Conservation (phyloP, 64 coral and sea anemone genomes). For the Platygyra sinensis region DNA sequence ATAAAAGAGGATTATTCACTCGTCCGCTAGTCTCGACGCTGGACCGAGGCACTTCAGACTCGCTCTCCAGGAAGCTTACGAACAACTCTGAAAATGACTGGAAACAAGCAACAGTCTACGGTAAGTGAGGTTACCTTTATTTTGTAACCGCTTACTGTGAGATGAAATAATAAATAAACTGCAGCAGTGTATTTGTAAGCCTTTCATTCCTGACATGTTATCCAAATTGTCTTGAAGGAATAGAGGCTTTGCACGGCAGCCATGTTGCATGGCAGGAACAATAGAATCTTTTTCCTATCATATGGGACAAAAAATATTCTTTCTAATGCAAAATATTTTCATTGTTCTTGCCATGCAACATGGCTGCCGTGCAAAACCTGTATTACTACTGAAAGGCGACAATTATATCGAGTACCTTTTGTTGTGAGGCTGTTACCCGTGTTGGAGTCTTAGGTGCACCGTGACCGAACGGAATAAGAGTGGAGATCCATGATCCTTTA, state of each 20-base stretch:
- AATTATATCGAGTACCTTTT: conserved; percentile 8
- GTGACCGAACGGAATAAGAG: conserved; percentile 71
- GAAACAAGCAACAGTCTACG: neutral
- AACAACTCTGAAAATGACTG: conserved; percentile 93
- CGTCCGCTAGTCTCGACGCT: neutral
- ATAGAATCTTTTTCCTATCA: too few relatives aligned
- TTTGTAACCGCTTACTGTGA: neutral
- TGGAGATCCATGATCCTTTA: conserved; percentile 79
- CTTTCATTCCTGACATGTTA: too few relatives aligned
- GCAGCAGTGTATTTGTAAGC: too few relatives aligned
- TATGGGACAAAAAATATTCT: too few relatives aligned
- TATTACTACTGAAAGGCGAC: neutral
- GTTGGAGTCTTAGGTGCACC: conserved; percentile 54
- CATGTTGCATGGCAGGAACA: too few relatives aligned
- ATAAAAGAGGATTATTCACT: conserved; percentile 67
- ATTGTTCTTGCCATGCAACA: too few relatives aligned
- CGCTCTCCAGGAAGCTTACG: conserved; percentile 85
- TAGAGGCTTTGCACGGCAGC: too few relatives aligned
- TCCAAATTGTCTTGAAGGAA: neutral
- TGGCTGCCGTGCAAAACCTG: too few relatives aligned
- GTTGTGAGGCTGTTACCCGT: conserved; percentile 7
- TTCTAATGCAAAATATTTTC: too few relatives aligned
- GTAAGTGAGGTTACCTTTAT: neutral
- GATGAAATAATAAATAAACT: neutral
- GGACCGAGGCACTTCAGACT: conserved; percentile 62